Base-by-base conservation (phyloP, 2,888 invertebrate genomes). In the Aspidiotus rigidus region DNA sequence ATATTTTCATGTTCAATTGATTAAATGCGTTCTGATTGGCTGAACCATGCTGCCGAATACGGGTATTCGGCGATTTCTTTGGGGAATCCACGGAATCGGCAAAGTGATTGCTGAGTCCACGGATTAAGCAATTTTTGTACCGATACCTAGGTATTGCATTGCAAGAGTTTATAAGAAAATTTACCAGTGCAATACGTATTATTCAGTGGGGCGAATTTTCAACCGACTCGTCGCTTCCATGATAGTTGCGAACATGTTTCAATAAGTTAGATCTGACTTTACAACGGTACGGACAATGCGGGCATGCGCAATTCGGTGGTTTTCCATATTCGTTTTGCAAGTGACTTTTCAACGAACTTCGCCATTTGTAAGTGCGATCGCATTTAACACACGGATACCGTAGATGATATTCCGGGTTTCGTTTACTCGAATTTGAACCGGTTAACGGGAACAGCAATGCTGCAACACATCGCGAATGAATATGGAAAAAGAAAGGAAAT, bases 251-350 rank as follows among this genome's bases (percentile, higher is more conserved):
- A 41, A 73, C 69, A 59, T 74, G 74, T 66, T 73, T 73, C 42
- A 74, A 70, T 63, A 74, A 70, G 54, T 73, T 73, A 8, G 73
- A 73, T 56, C 72, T 66, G 9, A 73, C 73, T 72, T 89, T 89
- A 76, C 88, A 88, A 75, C 87, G 84, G 78, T 89, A 88, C 5
- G 86, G 86, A 79, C 90, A 90, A 79, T 86, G 87, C 39, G 87
- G 86, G 78, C 90, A 90, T 77, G 86, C 85, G 79, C 88, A 89
- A 79, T 87, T 88, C 39, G 89, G 89, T 78, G 89, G 88, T 78
- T 89, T 89, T 77, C 88, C 88, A 79, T 88, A 89, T 79, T 89
- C 89, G 87, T 88, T 89, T 78, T 88, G 88, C 81, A 88, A 87
- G 77, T 89, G 89, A 78, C 88, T 88, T 72, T 88, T 83, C 75